phyloP scores from a whole-genome alignment of 2,113 vertebrate species.

The Oceanites oceanicus region DNA sequence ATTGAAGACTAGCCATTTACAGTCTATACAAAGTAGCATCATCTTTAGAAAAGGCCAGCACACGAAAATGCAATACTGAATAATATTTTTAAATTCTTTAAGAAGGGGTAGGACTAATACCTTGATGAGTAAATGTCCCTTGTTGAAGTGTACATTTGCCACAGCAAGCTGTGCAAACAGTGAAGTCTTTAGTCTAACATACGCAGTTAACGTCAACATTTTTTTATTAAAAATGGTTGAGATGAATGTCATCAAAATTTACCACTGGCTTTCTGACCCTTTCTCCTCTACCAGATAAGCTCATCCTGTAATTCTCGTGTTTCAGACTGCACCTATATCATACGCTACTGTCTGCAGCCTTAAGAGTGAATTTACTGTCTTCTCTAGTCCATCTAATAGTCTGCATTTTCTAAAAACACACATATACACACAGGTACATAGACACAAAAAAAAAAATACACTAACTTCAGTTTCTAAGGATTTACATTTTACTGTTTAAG shows the following conservation, averaged over 20 bases:
- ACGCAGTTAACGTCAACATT: neutral
- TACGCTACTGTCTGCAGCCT: neutral
- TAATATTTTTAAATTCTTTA: neutral
- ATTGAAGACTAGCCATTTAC: neutral
- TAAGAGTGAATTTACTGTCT: neutral
- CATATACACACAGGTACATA: neutral
- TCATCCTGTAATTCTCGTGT: neutral
- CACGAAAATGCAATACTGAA: neutral
- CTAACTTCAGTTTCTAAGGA: neutral
- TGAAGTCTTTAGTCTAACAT: neutral
- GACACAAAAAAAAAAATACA: neutral
- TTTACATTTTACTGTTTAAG: neutral
- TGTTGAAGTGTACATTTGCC: neutral
- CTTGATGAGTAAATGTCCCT: neutral
- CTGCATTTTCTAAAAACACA: neutral
- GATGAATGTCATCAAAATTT: neutral
- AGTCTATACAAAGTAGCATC: neutral
- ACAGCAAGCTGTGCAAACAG: neutral
- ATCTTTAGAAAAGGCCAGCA: neutral
- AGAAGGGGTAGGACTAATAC: neutral
- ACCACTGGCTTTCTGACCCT: neutral
- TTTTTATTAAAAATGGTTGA: neutral
- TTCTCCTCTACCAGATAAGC: neutral
- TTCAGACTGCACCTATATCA: neutral
- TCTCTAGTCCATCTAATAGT: neutral